These are phyloP conservation scores for Mechanitis messenoides DNA, from an alignment of 2,888 invertebrate species.

Conservation along the genomic window DNA sequence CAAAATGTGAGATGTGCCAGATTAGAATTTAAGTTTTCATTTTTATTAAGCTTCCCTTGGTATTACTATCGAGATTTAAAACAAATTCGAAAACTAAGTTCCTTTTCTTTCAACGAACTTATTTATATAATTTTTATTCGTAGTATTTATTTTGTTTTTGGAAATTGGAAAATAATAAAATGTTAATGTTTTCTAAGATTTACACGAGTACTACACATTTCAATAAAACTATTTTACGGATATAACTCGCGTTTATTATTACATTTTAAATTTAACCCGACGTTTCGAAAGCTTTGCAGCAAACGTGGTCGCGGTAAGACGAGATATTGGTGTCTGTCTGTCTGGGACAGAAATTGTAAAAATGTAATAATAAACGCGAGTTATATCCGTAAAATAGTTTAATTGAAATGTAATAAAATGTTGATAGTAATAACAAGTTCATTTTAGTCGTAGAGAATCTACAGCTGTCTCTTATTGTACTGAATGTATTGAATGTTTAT, in stretches of 20 bases:
- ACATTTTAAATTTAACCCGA: no score
- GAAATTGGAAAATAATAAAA: neutral
- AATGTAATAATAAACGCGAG: no score
- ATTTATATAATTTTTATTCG: neutral
- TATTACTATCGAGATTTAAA: constrained; percentile 19
- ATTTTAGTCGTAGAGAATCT: constrained; percentile 31
- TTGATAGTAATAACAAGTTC: constrained; percentile 51
- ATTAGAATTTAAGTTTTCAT: constrained; percentile 35
- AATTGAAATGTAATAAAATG: neutral
- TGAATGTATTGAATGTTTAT: constrained; percentile 58
- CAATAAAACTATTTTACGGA: no score
- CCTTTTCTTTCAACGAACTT: neutral
- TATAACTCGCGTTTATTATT: no score
- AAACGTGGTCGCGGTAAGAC: no score
- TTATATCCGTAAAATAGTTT: no score
- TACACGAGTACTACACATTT: no score
- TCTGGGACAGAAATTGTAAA: no score
- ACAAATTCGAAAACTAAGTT: neutral
- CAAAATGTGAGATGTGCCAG: constrained; percentile 59
- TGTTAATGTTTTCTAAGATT: constrained; percentile 9
- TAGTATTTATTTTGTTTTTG: neutral
- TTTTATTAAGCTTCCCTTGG: constrained; percentile 16
- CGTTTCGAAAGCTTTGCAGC: no score
- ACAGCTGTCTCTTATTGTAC: constrained; percentile 61
- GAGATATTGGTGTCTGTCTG: no score